Base-by-base conservation (phyloP, 1,140 invertebrate species). In the Drosophila setifemur region DNA sequence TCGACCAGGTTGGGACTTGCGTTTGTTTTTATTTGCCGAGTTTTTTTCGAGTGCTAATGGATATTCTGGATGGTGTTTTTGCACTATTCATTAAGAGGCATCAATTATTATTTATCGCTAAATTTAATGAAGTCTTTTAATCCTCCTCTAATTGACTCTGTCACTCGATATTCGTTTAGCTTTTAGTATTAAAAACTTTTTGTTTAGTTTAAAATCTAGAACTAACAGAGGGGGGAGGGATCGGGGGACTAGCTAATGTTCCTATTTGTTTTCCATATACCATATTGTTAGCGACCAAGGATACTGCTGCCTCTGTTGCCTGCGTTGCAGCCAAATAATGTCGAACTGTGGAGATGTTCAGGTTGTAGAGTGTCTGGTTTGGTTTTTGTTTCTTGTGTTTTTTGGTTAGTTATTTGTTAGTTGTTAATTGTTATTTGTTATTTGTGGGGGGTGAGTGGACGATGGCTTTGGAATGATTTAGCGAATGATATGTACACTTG, bases 281-380 rank as follows among this genome's bases (percentile, higher is more conserved):
- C 88, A 90, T 82, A 90, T 89, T 87, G 88, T 90, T 53, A 90
- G 73, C 68, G 88, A 89, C 88, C 88, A 90, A 25, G 82, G 83
- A 73, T 89, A 88, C 47, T 89, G 86, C 69, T 86, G 85, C 64
- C 83, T 74, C 71, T 78, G 74, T 58, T 78, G 85, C 60, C 88
- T 72, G 77, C 85, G 85, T 55, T 89, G 88, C 70, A 90, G 81
- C 88, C 88, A 90, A 81, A 90, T 77, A 71, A 89, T 89, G 88
- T 89, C 76, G 57, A 73, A 88, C 88, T 89, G 88, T 73, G 83
- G 68, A 75, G 72, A 87, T 85, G 64, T 79, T 83, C 12, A 73
- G 58, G 66, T 53, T 82, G 42, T 60, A 58, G 58, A 44, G 19
- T 49, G 37, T 48, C 25, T 50, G 28, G n/a, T n/a, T n/a, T n/a